Evolutionary conservation across 1,140 invertebrate genomes (phyloP).

Genomic region (Lepidotrigona ventralis): DNA sequence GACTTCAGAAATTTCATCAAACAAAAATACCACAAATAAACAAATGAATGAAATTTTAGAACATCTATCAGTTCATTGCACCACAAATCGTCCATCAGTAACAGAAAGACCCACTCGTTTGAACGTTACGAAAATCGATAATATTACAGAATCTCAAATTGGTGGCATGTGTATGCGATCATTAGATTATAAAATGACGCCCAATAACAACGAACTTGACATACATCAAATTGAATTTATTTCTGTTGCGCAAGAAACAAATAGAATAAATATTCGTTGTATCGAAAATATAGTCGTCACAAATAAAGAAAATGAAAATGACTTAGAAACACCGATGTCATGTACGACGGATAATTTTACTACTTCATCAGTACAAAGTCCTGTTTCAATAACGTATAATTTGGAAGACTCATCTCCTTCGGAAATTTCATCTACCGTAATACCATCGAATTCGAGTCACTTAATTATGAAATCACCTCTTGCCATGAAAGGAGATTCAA

Average conservation of each 20-base stretch:
- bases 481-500: not conserved
- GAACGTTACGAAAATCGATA: constrained; percentile 63
- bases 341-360: constrained; percentile 75
- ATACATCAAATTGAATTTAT: not conserved
- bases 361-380: constrained; percentile 66
- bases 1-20: not conserved
- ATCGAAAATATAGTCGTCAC: not conserved
- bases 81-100: not conserved
- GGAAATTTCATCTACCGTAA: constrained; percentile 17
- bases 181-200: constrained; percentile 70
- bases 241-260: not conserved
- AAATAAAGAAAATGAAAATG: constrained; percentile 19
- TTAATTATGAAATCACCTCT: constrained; percentile 28
- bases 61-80: not conserved
- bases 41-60: not conserved
- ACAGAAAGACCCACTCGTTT: constrained; percentile 55
- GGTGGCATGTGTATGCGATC: constrained; percentile 66
- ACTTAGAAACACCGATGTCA: constrained; percentile 74
- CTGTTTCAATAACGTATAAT: constrained; percentile 64
- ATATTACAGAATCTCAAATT: constrained; percentile 59
- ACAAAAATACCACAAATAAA: not conserved
- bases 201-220: constrained; percentile 69
- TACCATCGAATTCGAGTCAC: constrained; percentile 3
- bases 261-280: not conserved
- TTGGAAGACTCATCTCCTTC: constrained; percentile 61